These are phyloP conservation scores for Psilanteris sp. DNA, from an alignment of 1,140 invertebrate species.

Conservation along the genomic window DNA sequence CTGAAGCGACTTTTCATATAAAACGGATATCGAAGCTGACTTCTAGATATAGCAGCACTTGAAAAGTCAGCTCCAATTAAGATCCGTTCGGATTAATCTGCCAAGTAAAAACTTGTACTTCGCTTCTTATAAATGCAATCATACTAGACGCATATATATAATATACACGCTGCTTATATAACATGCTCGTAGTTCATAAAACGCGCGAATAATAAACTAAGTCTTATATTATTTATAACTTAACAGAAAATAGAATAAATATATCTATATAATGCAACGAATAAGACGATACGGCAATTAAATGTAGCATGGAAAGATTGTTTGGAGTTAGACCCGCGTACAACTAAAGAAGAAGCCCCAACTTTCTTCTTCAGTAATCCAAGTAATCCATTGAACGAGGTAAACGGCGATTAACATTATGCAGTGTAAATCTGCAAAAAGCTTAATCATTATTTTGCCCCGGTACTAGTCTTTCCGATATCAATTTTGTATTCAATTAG, in stretches of 20 bases:
- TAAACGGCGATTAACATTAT: constrained; percentile 6
- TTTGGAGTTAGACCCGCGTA: constrained; percentile 37
- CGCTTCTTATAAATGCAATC: constrained; percentile 53
- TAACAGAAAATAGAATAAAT: constrained; percentile 57
- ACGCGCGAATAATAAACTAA: constrained; percentile 59
- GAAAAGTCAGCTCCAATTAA: constrained; percentile 9
- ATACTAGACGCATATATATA: constrained; percentile 54
- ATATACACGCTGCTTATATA: constrained; percentile 54
- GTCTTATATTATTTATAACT: constrained; percentile 49
- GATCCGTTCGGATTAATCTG: neutral
- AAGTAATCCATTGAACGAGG: constrained; percentile 23
- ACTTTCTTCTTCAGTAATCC: constrained; percentile 33
- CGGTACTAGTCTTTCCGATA: constrained; percentile 38
- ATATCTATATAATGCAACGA: constrained; percentile 51
- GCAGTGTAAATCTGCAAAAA: neutral
- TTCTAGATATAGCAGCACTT: constrained; percentile 1
- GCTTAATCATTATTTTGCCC: constrained; percentile 1
- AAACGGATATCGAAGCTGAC: neutral
- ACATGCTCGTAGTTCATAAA: constrained; percentile 52
- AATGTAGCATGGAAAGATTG: constrained; percentile 50
- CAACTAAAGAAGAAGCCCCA: constrained; percentile 47
- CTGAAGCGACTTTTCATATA: constrained; percentile 37
- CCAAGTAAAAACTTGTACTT: constrained; percentile 28
- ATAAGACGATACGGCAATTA: constrained; percentile 45
- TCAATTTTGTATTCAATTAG: constrained; percentile 27